These are phyloP conservation scores for Chaetodon auriga DNA, from an alignment of 2,113 vertebrate species.

Conservation along the genomic window DNA sequence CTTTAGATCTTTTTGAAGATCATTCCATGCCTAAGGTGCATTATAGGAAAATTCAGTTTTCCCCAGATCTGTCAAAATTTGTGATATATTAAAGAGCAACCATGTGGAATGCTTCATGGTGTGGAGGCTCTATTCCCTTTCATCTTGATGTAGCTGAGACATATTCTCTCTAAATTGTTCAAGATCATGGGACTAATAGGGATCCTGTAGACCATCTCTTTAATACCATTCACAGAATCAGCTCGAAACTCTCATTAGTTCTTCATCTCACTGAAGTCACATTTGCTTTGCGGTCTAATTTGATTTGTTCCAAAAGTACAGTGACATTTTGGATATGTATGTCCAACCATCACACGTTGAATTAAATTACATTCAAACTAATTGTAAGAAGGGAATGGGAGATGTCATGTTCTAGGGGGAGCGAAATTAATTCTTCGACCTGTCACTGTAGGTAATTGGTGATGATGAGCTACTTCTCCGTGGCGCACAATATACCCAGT, in stretches of 20 bases:
- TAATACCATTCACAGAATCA: conserved; percentile 19
- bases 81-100: too few relatives aligned
- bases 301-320: conserved; percentile 21
- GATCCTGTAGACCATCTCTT: conserved; percentile 12
- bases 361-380: conserved; percentile 35
- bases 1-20: too few relatives aligned
- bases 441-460: conserved; percentile 35
- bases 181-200: conserved; percentile 24
- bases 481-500: background rate
- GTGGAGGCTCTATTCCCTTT: conserved; percentile 13
- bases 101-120: conserved; percentile 31
- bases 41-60: too few relatives aligned
- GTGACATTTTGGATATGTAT: conserved; percentile 11
- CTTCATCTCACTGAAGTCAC: conserved; percentile 20
- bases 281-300: conserved; percentile 28
- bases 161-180: conserved; percentile 34
- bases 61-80: too few relatives aligned
- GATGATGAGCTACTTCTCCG: conserved; percentile 42
- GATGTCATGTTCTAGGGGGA: conserved; percentile 20
- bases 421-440: conserved; percentile 11
- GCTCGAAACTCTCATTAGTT: conserved; percentile 28
- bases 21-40: too few relatives aligned
- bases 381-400: conserved; percentile 30
- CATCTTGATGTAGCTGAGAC: conserved; percentile 16
- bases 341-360: conserved; percentile 8